Evolutionary conservation across 2,888 invertebrate genomes (phyloP), one percentile per base, ranked within the genome.

Genomic region (Callyntrura guangdongensis): DNA sequence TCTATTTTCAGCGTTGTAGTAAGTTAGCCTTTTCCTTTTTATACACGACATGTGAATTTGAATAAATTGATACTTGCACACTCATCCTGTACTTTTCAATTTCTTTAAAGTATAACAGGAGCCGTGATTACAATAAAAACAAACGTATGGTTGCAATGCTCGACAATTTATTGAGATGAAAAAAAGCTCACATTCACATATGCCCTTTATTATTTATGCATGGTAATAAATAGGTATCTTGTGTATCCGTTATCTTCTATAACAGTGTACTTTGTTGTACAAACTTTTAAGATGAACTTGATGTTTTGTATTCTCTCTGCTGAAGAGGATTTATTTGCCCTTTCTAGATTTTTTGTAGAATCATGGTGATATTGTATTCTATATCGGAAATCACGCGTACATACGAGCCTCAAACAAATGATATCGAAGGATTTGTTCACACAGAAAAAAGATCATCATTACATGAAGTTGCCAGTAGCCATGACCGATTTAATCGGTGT

Each of bases 331-430:
- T 72, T 83, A 83, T 74, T 89, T 25, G 20, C 47, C 56, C 79
- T 74, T 56, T 56, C 22, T 56, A 25, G 53, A 14, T 56, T 36
- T 77, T n/a, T 81, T 87, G 87, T 81, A 81, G 17, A 87, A 87
- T 87, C 87, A 87, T 81, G 25, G 53, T 87, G 81, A 81, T 64
- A 49, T 79, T 77, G 8, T 74, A 47, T 74, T 74, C 9, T 11
- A 12, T 12, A 20, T 36, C 2, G 36, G 6, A 36, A 36, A 36
- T 36, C 36, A 4, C 36, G 36, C 36, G 36, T 36, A 12, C 5
- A 47, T 17, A 74, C 4, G 53, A 5, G n/a, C n/a, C 11, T 14
- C 36, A 36, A 36, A 36, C 36, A 36, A 36, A 36, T 2, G 36
- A 6, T 6, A 36, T 36, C 36, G 22, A 4, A 27, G 0, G 64